A percentile compares a stretch with the other conserved stretches of the same genome.
phyloP scores from a whole-genome alignment of 2,888 invertebrate genomes.

The Automeris io region DNA sequence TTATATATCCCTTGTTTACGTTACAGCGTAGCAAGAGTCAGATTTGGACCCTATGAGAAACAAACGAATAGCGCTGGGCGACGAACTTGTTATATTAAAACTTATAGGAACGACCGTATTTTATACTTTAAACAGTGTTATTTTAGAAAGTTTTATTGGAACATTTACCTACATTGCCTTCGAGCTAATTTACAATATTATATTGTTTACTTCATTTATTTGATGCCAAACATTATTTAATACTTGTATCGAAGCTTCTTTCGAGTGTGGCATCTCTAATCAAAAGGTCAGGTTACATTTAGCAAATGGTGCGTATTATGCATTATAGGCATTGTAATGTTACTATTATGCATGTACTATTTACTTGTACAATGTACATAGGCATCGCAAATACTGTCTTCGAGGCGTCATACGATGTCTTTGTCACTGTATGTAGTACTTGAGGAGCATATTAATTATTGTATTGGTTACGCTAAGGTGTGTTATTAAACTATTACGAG shows the following conservation, averaged over 20 bases:
- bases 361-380: conserved; percentile 9
- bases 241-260: conserved; percentile 12
- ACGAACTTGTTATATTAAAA: too few species aligned
- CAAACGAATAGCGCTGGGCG: too few species aligned
- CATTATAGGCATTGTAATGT: too few species aligned
- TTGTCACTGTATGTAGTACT: conserved; percentile 34
- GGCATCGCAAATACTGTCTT: conserved; percentile 2
- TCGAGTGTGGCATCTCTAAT: conserved; percentile 25
- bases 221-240: background rate
- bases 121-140: too few species aligned
- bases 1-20: too few species aligned
- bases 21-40: too few species aligned
- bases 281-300: conserved; percentile 26
- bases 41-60: too few species aligned
- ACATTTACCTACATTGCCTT: too few species aligned
- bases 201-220: background rate
- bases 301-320: conserved; percentile 11
- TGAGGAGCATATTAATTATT: conserved; percentile 39
- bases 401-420: conserved; percentile 16
- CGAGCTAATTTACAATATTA: too few species aligned
- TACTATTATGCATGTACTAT: too few species aligned
- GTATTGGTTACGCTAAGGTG: conserved; percentile 32
- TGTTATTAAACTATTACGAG: conserved; percentile 29
- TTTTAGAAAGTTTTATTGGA: too few species aligned
- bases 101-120: too few species aligned